Percentiles rank a stretch among this genome's conserved stretches.
Conservation (phyloP, 2,113 vertebrate genomes). For the Crotalus horridus region DNA sequence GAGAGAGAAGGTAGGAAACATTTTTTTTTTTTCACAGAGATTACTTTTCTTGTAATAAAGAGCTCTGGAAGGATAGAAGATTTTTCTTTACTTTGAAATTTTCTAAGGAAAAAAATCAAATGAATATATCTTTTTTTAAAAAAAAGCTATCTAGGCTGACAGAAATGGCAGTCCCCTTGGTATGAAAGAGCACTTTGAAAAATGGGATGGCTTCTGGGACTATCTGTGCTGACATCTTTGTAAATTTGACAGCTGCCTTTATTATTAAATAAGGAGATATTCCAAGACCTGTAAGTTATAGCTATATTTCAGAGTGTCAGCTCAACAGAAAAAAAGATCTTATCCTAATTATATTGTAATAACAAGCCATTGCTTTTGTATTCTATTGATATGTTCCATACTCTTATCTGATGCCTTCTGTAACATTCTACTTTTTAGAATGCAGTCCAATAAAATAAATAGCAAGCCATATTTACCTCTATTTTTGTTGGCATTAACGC, state of each 20-base stretch:
- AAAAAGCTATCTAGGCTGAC: slow-evolving; percentile 28
- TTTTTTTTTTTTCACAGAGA: background rate
- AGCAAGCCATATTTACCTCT: background rate
- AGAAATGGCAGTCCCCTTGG: slow-evolving; percentile 9
- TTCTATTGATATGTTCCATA: background rate
- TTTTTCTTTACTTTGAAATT: slow-evolving; percentile 22
- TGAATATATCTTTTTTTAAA: slow-evolving; percentile 40
- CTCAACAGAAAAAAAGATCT: slow-evolving; percentile 34
- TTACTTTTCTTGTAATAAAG: slow-evolving; percentile 7
- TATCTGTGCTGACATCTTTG: slow-evolving; percentile 41
- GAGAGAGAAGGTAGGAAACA: background rate
- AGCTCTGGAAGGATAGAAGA: slow-evolving; percentile 27
- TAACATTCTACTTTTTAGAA: slow-evolving; percentile 18
- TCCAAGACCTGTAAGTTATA: slow-evolving; percentile 32
- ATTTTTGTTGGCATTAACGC: background rate
- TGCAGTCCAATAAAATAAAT: slow-evolving; percentile 5
- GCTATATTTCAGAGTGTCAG: slow-evolving; percentile 24
- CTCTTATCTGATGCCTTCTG: background rate
- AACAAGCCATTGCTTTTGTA: slow-evolving; percentile 21
- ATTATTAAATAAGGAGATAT: slow-evolving; percentile 35
- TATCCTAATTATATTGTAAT: slow-evolving; percentile 25
- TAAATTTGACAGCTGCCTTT: slow-evolving; percentile 49
- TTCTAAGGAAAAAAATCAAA: slow-evolving; percentile 42
- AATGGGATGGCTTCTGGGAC: slow-evolving; percentile 29
- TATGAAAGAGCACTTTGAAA: slow-evolving; percentile 47